Conservation (phyloP, 2,888 invertebrate species). For the Ditylenchus weischeri region DNA sequence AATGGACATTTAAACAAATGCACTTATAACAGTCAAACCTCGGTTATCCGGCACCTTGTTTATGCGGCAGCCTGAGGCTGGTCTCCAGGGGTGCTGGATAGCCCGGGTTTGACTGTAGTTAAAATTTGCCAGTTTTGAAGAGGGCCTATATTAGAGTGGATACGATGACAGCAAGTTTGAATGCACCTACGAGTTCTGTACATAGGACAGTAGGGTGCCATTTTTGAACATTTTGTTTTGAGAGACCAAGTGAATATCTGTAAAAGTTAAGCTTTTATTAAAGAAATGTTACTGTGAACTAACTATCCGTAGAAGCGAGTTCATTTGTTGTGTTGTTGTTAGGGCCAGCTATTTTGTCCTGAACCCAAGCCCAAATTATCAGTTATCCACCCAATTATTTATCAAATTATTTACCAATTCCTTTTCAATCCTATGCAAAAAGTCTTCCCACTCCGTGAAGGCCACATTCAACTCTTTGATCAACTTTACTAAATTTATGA, state of each 20-base stretch:
- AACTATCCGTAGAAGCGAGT: constrained; percentile 7
- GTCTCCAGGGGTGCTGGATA: no score
- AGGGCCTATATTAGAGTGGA: no score
- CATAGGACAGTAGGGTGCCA: constrained; percentile 28
- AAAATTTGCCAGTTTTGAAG: no score
- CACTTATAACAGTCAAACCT: no score
- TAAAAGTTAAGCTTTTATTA: background rate
- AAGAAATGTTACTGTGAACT: background rate
- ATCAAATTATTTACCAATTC: background rate
- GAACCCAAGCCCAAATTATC: constrained; percentile 1
- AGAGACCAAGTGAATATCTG: constrained; percentile 23
- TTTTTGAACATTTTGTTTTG: constrained; percentile 23
- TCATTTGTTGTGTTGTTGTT: background rate
- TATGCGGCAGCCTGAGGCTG: no score
- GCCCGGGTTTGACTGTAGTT: no score
- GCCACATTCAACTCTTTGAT: constrained; percentile 29
- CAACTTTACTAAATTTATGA: constrained; percentile 19
- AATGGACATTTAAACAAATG: no score
- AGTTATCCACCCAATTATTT: background rate
- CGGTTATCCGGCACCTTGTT: no score
- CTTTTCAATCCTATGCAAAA: constrained; percentile 30
- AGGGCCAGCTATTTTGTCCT: constrained; percentile 36
- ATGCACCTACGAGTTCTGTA: constrained; percentile 23
- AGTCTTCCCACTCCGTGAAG: constrained; percentile 32
- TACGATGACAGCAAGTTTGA: constrained; percentile 2